Evolutionary conservation across 2,113 vertebrate genomes (phyloP).

Genomic region (Turnix velox): DNA sequence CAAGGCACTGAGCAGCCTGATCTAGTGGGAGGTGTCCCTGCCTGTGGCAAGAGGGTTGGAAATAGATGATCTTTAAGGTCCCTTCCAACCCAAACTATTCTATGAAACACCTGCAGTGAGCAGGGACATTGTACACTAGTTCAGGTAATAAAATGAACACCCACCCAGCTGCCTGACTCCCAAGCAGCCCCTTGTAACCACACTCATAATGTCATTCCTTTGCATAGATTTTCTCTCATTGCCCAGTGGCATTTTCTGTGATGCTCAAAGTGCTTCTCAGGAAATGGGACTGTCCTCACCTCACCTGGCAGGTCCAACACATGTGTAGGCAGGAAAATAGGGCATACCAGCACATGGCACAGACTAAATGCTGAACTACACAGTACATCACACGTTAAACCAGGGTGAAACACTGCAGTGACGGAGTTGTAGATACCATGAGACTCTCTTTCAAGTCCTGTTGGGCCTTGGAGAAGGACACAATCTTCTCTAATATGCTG

Average conservation of each 20-base stretch:
- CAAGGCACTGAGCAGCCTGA: too few relatives aligned
- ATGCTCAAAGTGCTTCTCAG: neutral
- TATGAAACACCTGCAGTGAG: too few relatives aligned
- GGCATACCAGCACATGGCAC: neutral
- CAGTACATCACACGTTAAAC: fast-evolving
- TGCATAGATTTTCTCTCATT: neutral
- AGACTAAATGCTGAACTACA: neutral
- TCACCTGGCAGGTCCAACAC: fast-evolving
- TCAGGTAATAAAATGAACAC: neutral
- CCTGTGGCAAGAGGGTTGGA: too few relatives aligned
- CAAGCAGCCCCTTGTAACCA: neutral
- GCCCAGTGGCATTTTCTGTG: neutral
- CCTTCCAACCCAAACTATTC: too few relatives aligned
- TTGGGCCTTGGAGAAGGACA: neutral
- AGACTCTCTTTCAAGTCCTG: neutral
- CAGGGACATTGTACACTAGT: too few relatives aligned
- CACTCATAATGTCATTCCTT: neutral
- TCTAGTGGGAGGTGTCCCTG: too few relatives aligned
- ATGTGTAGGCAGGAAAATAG: neutral
- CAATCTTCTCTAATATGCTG: neutral
- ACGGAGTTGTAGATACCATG: neutral
- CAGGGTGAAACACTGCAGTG: neutral
- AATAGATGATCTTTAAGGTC: too few relatives aligned
- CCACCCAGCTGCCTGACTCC: neutral
- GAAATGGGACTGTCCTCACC: neutral